Evolutionary conservation across 2,797 vertebrate genomes (phyloP).

Genomic region (Scolopax rusticola): DNA sequence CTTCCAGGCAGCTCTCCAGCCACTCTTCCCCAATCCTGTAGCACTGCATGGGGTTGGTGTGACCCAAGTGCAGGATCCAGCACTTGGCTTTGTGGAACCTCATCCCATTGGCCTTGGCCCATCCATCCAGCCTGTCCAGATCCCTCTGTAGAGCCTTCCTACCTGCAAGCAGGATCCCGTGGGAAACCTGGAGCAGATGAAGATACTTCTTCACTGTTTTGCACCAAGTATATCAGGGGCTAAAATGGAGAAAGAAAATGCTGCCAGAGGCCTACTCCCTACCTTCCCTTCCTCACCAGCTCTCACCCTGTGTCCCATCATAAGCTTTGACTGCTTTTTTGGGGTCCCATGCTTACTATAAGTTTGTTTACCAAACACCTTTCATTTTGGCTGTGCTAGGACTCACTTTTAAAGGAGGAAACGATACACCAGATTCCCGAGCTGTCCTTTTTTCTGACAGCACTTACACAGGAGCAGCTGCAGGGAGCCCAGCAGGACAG

Average conservation of each 20-base stretch:
- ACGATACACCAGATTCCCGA: background rate
- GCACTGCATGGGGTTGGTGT: background rate
- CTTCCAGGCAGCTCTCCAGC: background rate
- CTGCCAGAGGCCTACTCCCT: background rate
- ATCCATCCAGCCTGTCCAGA: background rate
- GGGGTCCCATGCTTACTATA: accelerated
- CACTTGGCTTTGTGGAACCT: background rate
- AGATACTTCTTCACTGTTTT: background rate
- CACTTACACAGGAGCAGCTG: accelerated
- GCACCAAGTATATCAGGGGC: background rate
- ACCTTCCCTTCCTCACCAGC: background rate
- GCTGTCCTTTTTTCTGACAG: background rate
- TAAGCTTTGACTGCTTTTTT: accelerated
- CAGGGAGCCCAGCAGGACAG: background rate
- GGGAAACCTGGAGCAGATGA: background rate
- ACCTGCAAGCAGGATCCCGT: background rate
- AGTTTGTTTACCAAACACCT: background rate
- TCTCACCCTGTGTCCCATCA: accelerated
- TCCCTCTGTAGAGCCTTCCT: background rate
- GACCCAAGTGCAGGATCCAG: background rate
- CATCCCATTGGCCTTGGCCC: background rate
- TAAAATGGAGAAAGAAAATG: background rate
- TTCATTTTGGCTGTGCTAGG: background rate
- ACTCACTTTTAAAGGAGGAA: background rate
- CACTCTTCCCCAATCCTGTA: background rate